A percentile compares a stretch with the other conserved stretches of the same genome.
phyloP scores from a whole-genome alignment of 35 echinoderm and acorn worm species.

The Hemicentrotus pulcherrimus region DNA sequence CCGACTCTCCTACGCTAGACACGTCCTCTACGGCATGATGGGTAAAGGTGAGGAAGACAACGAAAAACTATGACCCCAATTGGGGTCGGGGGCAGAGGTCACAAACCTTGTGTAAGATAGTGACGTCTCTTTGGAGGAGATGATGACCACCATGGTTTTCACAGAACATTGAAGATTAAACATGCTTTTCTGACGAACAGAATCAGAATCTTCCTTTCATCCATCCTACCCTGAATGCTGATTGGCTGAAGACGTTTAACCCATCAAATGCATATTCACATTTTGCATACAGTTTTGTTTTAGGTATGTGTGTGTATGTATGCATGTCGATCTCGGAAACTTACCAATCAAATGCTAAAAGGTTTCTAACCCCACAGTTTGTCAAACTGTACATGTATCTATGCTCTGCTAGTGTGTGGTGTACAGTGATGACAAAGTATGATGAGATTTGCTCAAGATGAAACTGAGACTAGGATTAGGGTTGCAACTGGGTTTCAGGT shows the following conservation, averaged over 20 bases:
- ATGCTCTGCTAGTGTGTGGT: too few species aligned
- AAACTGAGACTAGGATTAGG: too few species aligned
- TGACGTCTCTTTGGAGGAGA: neutral
- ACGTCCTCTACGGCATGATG: constrained; percentile 68
- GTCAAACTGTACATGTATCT: too few species aligned
- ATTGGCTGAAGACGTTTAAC: neutral
- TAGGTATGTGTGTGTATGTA: neutral
- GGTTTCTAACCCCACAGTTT: too few species aligned
- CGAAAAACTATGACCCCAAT: constrained; percentile 51
- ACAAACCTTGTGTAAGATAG: neutral
- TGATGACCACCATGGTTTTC: neutral
- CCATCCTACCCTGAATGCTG: neutral
- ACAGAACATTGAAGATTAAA: neutral
- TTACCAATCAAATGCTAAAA: neutral
- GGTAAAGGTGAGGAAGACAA: constrained; percentile 54
- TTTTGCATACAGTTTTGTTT: neutral
- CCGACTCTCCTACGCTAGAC: constrained; percentile 59
- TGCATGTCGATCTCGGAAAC: neutral
- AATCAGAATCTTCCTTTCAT: neutral
- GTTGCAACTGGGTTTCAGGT: too few species aligned
- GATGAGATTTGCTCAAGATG: too few species aligned
- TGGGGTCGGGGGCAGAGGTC: neutral
- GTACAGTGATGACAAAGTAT: too few species aligned
- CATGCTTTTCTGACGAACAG: neutral
- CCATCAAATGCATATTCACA: neutral